phyloP scores from a whole-genome alignment of 2,113 vertebrate species.

The Clarias gariepinus region DNA sequence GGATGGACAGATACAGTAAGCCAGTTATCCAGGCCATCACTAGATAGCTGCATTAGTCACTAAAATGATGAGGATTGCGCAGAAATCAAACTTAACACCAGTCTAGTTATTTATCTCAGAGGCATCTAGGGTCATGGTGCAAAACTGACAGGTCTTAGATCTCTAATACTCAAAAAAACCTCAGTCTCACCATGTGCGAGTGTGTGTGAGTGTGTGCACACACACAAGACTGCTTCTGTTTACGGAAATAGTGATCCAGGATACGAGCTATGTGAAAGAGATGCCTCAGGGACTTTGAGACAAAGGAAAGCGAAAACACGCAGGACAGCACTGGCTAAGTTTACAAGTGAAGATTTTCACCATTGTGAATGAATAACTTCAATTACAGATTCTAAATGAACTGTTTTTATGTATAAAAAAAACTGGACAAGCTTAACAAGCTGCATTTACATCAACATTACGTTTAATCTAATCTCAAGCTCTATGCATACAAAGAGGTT shows the following conservation, averaged over 20 bases:
- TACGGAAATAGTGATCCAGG: conserved; percentile 11
- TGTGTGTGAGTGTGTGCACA: not conserved
- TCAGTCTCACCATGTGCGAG: not conserved
- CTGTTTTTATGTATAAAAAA: not conserved
- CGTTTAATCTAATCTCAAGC: not conserved
- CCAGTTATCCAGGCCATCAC: not conserved
- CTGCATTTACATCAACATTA: not conserved
- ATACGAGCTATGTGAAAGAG: not conserved
- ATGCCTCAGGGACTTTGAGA: not conserved
- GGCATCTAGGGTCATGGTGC: not conserved
- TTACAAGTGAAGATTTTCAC: not conserved
- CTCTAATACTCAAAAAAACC: not conserved
- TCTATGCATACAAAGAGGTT: not conserved
- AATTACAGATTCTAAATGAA: not conserved
- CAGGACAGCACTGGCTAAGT: not conserved
- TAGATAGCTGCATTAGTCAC: not conserved
- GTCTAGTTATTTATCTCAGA: not conserved
- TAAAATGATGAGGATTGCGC: not conserved
- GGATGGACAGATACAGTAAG: not conserved
- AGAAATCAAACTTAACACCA: not conserved
- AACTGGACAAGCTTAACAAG: not conserved
- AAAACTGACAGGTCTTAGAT: not conserved
- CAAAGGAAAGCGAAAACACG: not conserved
- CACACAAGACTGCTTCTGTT: not conserved
- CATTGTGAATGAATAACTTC: too few species aligned